These are phyloP conservation scores for Ostrea denselamellosa DNA, from an alignment of 1,140 invertebrate species.

Conservation along the genomic window DNA sequence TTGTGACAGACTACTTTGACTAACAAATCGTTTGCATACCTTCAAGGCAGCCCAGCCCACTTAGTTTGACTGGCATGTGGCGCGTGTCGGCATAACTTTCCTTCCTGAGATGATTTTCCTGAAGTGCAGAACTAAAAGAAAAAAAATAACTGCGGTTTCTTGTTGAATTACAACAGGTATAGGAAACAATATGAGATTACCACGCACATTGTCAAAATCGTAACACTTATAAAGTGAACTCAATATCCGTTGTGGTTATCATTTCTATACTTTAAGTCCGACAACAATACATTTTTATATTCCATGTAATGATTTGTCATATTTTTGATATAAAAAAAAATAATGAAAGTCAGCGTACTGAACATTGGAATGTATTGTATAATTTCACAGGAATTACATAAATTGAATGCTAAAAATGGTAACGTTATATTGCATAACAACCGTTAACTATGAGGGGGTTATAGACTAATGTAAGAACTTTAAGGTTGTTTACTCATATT, in stretches of 20 bases:
- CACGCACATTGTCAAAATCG: conserved; percentile 2
- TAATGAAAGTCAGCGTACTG: neutral
- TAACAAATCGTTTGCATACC: conserved; percentile 19
- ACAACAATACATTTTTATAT: neutral
- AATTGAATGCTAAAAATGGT: too few relatives aligned
- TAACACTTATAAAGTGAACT: neutral
- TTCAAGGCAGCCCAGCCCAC: conserved; percentile 1
- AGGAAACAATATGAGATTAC: neutral
- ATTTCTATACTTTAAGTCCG: neutral
- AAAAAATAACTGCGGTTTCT: neutral
- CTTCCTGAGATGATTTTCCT: neutral
- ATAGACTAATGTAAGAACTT: too few relatives aligned
- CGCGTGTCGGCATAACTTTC: conserved; percentile 37
- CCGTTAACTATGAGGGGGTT: too few relatives aligned
- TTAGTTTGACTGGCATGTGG: conserved; percentile 26
- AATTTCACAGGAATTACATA: neutral
- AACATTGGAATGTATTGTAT: neutral
- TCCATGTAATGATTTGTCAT: neutral
- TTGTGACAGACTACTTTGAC: conserved; percentile 17
- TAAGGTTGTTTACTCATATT: too few relatives aligned
- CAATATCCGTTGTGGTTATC: neutral
- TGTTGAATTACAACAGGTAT: neutral
- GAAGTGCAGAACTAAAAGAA: neutral
- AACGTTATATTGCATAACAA: too few relatives aligned
- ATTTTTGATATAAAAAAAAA: neutral